These are phyloP conservation scores for Tetragonisca angustula DNA, from an alignment of 2,888 invertebrate species.

Conservation along the genomic window DNA sequence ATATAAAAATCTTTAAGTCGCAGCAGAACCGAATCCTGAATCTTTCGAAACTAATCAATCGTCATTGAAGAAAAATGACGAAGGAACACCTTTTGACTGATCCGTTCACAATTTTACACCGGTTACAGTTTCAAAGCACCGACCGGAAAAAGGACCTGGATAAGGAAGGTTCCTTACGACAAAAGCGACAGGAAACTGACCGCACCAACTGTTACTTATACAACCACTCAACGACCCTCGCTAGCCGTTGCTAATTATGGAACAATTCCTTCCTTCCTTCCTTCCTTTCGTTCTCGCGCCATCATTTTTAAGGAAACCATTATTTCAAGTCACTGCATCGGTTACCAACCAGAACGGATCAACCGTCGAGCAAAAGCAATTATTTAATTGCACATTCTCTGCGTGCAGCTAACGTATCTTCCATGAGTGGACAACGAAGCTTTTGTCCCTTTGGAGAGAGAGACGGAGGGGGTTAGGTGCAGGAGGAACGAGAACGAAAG, in stretches of 20 bases:
- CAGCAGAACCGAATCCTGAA: too few relatives aligned
- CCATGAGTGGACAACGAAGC: not conserved
- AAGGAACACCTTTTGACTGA: too few relatives aligned
- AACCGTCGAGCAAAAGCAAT: not conserved
- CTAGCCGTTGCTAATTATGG: conserved; percentile 63
- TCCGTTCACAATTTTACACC: conserved; percentile 5
- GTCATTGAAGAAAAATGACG: too few relatives aligned
- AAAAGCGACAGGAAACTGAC: conserved; percentile 64
- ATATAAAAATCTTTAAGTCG: too few relatives aligned
- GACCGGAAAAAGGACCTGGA: conserved; percentile 65
- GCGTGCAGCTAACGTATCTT: conserved; percentile 4
- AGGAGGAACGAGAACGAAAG: not conserved
- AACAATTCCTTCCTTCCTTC: conserved; percentile 60
- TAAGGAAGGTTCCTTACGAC: conserved; percentile 45
- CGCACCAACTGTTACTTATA: conserved; percentile 48
- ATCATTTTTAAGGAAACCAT: conserved; percentile 16
- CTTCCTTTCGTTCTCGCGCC: conserved; percentile 40
- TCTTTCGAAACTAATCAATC: too few relatives aligned
- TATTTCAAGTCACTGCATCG: conserved; percentile 9
- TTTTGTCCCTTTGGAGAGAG: not conserved
- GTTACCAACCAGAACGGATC: conserved; percentile 19
- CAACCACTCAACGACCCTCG: conserved; percentile 48
- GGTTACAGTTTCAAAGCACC: conserved; percentile 48
- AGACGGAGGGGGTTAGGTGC: not conserved
- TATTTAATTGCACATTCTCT: conserved; percentile 24